These are phyloP conservation scores for Melinaea menophilus DNA, from an alignment of 2,888 invertebrate genomes.

Conservation along the genomic window DNA sequence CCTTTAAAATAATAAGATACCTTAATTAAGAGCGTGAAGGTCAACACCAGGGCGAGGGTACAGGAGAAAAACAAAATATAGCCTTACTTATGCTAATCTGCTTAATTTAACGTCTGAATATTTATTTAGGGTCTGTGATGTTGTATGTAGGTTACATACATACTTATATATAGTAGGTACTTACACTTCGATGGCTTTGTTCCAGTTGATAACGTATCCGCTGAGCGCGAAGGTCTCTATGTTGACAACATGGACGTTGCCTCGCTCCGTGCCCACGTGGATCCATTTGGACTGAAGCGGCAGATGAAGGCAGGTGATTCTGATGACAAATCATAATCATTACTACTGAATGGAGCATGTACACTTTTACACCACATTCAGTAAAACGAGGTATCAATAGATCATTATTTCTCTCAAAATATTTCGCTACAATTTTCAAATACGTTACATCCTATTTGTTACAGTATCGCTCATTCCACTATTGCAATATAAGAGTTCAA, in stretches of 20 bases:
- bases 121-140: slow-evolving; percentile 1
- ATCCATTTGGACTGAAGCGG: slow-evolving; percentile 99
- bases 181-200: slow-evolving; percentile 99
- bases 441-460: too few relatives aligned
- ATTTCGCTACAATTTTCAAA: too few relatives aligned
- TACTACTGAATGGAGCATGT: neutral
- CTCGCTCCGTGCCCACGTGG: slow-evolving; percentile 98
- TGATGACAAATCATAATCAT: slow-evolving; percentile 52
- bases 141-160: neutral
- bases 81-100: neutral
- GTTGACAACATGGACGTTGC: slow-evolving; percentile 98
- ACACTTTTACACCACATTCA: neutral
- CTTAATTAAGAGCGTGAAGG: slow-evolving; percentile 5
- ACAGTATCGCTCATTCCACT: too few relatives aligned
- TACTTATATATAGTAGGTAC: slow-evolving; percentile 58
- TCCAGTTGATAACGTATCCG: slow-evolving; percentile 99
- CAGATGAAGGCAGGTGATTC: slow-evolving; percentile 96
- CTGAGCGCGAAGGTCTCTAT: slow-evolving; percentile 97
- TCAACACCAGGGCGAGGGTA: neutral
- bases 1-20: slow-evolving; percentile 3
- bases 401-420: too few relatives aligned
- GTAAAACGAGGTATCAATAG: too few relatives aligned
- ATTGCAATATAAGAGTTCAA: too few relatives aligned
- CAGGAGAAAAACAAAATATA: neutral
- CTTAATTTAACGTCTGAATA: slow-evolving; percentile 1